These are phyloP conservation scores for Sipha maydis DNA, from an alignment of 2,888 invertebrate species.

Conservation along the genomic window DNA sequence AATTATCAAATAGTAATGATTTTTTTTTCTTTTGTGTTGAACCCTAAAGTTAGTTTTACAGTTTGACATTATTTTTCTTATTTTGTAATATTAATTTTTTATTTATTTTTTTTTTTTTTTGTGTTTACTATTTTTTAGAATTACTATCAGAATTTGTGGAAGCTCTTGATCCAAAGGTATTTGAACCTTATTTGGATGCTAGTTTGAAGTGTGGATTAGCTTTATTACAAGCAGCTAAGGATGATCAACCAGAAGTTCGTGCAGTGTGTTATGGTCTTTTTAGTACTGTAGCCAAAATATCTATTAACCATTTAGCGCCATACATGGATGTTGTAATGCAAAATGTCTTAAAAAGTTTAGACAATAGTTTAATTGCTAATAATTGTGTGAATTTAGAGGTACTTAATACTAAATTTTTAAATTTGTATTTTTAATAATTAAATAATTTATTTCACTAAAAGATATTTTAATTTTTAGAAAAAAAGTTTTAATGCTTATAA, in stretches of 20 bases:
- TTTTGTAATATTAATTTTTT: no score
- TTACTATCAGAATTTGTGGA: constrained; percentile 56
- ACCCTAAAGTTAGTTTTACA: no score
- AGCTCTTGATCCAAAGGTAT: constrained; percentile 53
- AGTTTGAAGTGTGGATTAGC: constrained; percentile 56
- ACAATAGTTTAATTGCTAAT: constrained; percentile 41
- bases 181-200: constrained; percentile 57
- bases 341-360: constrained; percentile 46
- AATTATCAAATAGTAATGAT: background rate
- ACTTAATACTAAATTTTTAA: background rate
- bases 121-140: constrained; percentile 15
- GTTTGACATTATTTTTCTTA: no score
- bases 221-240: constrained; percentile 47
- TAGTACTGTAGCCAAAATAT: constrained; percentile 52
- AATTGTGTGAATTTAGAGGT: constrained; percentile 32
- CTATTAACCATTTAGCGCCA: constrained; percentile 38
- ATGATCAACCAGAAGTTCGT: constrained; percentile 53
- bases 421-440: background rate
- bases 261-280: constrained; percentile 56
- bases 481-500: constrained; percentile 45
- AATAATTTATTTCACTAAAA: background rate
- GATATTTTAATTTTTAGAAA: constrained; percentile 21
- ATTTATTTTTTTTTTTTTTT: no score
- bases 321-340: constrained; percentile 53
- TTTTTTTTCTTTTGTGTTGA: background rate